Evolutionary conservation across 2,113 vertebrate genomes (phyloP), one percentile per base, ranked within the genome.

Genomic region (Nymphicus hollandicus): DNA sequence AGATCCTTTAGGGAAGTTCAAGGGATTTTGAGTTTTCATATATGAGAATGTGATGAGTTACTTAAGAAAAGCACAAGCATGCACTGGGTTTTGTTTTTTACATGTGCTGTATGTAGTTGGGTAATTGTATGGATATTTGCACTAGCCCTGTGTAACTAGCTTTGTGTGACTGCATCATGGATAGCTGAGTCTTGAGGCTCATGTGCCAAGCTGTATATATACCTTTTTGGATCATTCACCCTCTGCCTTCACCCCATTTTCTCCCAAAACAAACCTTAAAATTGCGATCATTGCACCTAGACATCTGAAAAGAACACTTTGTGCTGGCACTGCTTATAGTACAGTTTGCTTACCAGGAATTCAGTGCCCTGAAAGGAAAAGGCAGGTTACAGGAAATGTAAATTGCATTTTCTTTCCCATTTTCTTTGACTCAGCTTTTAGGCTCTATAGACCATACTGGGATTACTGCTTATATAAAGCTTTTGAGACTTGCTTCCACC

Each of bases 1-100:
- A 93, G 81, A 93, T 92, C 41, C 74, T 96, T 93, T 86, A 66
- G 43, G 92, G 88, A 95, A 60, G 72, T 97, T 92, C 5, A 25
- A 78, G 82, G 61, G 37, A 74, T 86, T 83, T 37, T 13, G n/a
- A 55, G 4, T 50, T 81, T 72, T 81, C 28, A 12, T 77, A 33
- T 39, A 63, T 50, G 89, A 71, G 61, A 60, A 60, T 28, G 27
- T 25, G 19, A 18, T 78, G 47, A 81, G 20, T 92, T 73, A 70
- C 8, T 10, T 41, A 70, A 43, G 70, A 61, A 87, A 71, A 81
- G 33, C 37, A 53, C 5, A 25, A 72, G 11, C 24, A 47, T 41
- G 22, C 3, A 10, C 1, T 35, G 19, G n/a, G 11, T 55, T 84
- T 90, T 61, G 41, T 10, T 73, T 91, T 73, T 91, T 13, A 44